phyloP scores from a whole-genome alignment of 37 sponge, comb jelly and placozoan genomes.

The Halichondria panicea region DNA sequence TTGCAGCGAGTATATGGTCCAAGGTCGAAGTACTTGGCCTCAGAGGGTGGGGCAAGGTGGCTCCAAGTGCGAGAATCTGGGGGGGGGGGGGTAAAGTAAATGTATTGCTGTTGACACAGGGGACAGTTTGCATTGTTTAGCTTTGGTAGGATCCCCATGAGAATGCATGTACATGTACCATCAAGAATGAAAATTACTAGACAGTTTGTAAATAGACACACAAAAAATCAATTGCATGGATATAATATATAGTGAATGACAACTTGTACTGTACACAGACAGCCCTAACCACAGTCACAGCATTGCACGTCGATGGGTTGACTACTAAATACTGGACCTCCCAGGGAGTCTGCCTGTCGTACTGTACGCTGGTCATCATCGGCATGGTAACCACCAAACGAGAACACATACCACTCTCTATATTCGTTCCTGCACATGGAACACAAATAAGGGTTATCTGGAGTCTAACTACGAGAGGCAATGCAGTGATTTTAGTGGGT shows the following conservation, averaged over 20 bases:
- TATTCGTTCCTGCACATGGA: slow-evolving; percentile 4
- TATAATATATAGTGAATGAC: neutral
- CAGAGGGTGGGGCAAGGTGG: slow-evolving; percentile 6
- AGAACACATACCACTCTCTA: slow-evolving; percentile 40
- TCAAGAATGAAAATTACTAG: neutral
- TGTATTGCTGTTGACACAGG: too few species aligned
- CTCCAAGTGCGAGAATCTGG: slow-evolving; percentile 13
- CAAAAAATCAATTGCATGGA: neutral
- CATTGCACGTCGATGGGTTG: slow-evolving; percentile 60
- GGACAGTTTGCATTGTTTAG: too few species aligned
- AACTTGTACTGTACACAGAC: neutral
- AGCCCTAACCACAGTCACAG: slow-evolving; percentile 48
- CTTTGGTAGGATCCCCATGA: too few species aligned
- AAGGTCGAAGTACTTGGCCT: slow-evolving; percentile 8
- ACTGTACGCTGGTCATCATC: slow-evolving; percentile 50
- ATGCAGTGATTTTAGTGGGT: neutral
- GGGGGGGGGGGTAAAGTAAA: neutral
- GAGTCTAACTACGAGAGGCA: neutral
- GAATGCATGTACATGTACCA: slow-evolving; percentile 4
- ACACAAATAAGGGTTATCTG: slow-evolving; percentile 46
- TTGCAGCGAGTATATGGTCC: neutral
- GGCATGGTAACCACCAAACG: slow-evolving; percentile 81
- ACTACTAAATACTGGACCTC: slow-evolving; percentile 52
- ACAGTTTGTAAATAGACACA: neutral
- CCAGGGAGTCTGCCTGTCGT: slow-evolving; percentile 23